Evolutionary conservation across 2,113 vertebrate species (phyloP), one percentile per base, ranked within the genome.

Genomic region (Triplophysa rosa): DNA sequence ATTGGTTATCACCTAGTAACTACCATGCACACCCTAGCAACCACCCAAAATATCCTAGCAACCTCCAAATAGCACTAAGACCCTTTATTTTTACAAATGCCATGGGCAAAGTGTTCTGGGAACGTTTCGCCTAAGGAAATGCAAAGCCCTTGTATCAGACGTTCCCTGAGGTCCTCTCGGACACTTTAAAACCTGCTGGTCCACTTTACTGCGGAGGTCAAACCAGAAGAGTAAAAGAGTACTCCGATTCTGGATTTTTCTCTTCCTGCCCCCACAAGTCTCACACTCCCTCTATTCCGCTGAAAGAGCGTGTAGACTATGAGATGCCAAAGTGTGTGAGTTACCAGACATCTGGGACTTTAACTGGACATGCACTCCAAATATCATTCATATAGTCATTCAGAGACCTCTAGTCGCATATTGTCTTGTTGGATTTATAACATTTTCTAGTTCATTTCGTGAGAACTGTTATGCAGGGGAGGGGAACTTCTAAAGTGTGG

Each of bases 401-500:
- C 26, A 8, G 58, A 47, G 6, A 40, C 76, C 52, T 78, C 59
- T 40, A 26, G 61, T 37, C 24, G 59, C 65, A 67, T 67, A 29
- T 69, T 26, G 14, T 54, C 67, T 29, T 0, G 11, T 65, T 59
- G 49, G 26, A 33, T 52, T 42, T 68, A 68, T 33, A 78, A 47
- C 24, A 42, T 67, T 64, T 76, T 40, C 21, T 21, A 4, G 54
- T 58, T 58, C 58, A 29, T 19, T 16, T 65, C 17, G 5, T 67
- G 52, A 67, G 61, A 67, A 59, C 64, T 59, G 66, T 59, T 45
- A 72, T 65, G 13, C 59, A 19, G 54, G 17, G 59, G 19, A 69
- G 21, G 33, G 68, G 45, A 66, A 33, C 84, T 83, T 84, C 88
- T 83, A 89, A 78, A 85, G 86, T 84, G 83, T 80, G 74, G 71